Base-by-base conservation (phyloP, 2,888 invertebrate species). In the Syritta pipiens region DNA sequence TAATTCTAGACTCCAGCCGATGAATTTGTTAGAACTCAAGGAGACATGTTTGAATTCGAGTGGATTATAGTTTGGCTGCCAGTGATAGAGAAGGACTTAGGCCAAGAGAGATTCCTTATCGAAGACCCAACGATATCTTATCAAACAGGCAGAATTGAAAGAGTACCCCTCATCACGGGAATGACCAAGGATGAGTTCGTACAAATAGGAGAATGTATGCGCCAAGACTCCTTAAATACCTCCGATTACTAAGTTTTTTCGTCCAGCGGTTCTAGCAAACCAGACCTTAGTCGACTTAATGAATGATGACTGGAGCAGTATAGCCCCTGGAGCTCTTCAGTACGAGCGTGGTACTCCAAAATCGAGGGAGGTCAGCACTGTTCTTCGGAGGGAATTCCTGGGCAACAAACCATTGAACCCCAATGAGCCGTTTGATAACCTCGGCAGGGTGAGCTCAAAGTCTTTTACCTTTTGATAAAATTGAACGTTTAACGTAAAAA, bases 151-250 rank as follows among this genome's bases (percentile, higher is more conserved):
- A 87, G 90, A 32, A 90, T 93, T 72, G 86, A 91, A 37, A 89
- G 91, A 30, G 92, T 93, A 3, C 94, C 94, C 0, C 86, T 92
- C 49, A 91, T 94, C 59, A 89, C 91, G 74, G 93, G 93, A 40
- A 90, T 92, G 60, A 93, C 92, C 0, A 89, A 90, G 42, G 91
- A 92, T 65, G 94, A 94, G 86, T 93, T 94, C 85, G 90, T 90
- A 83, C 89, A 89, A 26, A 91, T 91, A 10, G 91, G 91, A 57
- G 86, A 91, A 20, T 84, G 89, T 67, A 89, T 83, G 85, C 77
- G 14, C 5, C 3, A 17, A n/a, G n/a, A n/a, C n/a, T n/a, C n/a
- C n/a, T n/a, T n/a, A n/a, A n/a, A n/a, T n/a, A n/a, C n/a, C n/a
- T n/a, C n/a, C n/a, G n/a, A n/a, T n/a, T 17, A 37, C 6, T 17